Evolutionary conservation across 2,888 invertebrate species (phyloP), one percentile per base, ranked within the genome.

Genomic region (Apamea epomidion): DNA sequence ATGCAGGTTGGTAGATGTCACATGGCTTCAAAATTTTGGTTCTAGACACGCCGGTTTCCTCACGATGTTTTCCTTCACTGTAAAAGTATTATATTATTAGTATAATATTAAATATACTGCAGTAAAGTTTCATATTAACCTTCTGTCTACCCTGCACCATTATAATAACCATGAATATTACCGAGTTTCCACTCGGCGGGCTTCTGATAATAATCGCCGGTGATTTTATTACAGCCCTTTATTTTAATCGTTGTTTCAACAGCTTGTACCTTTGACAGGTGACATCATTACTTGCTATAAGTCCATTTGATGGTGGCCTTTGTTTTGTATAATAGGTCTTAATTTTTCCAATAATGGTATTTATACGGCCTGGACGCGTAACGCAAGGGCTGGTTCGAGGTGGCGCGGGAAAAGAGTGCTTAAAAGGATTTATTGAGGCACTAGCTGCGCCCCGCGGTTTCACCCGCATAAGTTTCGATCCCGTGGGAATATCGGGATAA

Each of bases 141-240:
- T 87, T 77, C 82, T 88, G 77, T 71, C 32, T 82, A 65, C 58
- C 45, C 77, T 78, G 70, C 45, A 51, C 70, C 42, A 62, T 81
- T 32, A 77, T 78, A 72, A 80, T 81, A 83, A 82, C 73, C 78
- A 87, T 90, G 84, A 85, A 86, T 91, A 89, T 89, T 90, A 90
- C 91, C 90, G 86, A 88, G 87, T 87, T 88, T 82, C 81, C 89
- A 89, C 82, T 76, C 72, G 81, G 58, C 65, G 80, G 70, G 62
- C 16, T 81, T 45, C 85, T 78, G 89, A 88, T 88, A 82, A 83
- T 81, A 87, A 89, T 88, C 89, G 77, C 69, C 78, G 74, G 60
- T 88, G 89, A 87, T 83, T 87, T 83, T 83, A 83, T 88, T 86
- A 81, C 58, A 68, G 78, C 78, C 62, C 69, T 81, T 87, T 85